Base-by-base conservation (phyloP, 2,113 vertebrate genomes). In the Cebidichthys violaceus region DNA sequence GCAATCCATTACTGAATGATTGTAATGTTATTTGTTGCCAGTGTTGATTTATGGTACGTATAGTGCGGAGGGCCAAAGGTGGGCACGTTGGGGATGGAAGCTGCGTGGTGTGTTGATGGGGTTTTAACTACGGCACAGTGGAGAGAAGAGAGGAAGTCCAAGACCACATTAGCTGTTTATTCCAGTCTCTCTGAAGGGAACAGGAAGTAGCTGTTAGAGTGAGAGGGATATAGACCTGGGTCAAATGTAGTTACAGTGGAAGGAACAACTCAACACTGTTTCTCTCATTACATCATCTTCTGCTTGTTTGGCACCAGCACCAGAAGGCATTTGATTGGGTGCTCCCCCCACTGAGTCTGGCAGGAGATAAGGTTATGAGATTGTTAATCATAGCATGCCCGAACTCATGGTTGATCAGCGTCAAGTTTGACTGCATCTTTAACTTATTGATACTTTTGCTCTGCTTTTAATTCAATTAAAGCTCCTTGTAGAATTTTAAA, bases 1-100 rank as follows among this genome's bases (percentile, higher is more conserved):
- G 92, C 93, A 91, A 96, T 94, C 95, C 93, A 96, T 98, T 96
- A 97, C 94, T 92, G 95, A 95, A 96, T 95, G 95, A 95, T 86
- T 88, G 93, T 92, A 93, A 96, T 94, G 89, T 95, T 89, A 90
- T 93, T 92, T 91, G 91, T 87, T 83, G 86, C 90, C 84, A 83
- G 68, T 91, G 90, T 88, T 94, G 94, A 95, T 95, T 94, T 94
- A 94, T 94, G 87, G 85, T 80, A 75, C 81, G 67, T 81, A 83
- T 82, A 70, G 75, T 62, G 68, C 3, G 24, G 65, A 41, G 84
- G 92, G 83, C 88, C 82, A 93, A 91, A 93, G 91, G 92, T 92
- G 86, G 89, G 72, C 41, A 66, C 75, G n/a, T 84, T 86, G 55
- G 90, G 88, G 91, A 84, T 89, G 77, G 88, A 89, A 91, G 86